Evolutionary conservation across 2,797 vertebrate genomes (phyloP).

Genomic region (Cephalopachus bancanus): DNA sequence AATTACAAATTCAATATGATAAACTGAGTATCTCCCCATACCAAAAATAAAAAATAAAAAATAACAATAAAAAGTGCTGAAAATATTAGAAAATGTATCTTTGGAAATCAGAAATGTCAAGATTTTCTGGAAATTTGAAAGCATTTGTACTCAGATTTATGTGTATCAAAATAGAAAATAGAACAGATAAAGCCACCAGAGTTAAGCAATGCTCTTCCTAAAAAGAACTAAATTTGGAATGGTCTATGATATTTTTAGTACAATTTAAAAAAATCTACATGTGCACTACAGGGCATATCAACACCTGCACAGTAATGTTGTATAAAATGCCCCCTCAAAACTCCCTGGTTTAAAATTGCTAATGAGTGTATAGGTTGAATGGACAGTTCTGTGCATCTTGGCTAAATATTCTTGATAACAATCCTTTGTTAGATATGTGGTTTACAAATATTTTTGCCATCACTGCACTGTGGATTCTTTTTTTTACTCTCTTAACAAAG

Average conservation of each 20-base stretch:
- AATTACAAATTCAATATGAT: neutral
- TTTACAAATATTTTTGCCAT: neutral
- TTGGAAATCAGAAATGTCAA: neutral
- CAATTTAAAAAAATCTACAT: neutral
- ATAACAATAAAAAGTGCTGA: neutral
- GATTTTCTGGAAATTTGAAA: neutral
- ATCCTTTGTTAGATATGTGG: neutral
- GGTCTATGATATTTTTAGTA: neutral
- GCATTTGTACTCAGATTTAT: neutral
- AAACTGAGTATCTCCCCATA: neutral
- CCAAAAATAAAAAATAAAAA: neutral
- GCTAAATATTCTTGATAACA: neutral
- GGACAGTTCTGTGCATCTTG: neutral
- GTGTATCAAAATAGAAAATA: neutral
- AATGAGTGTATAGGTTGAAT: neutral
- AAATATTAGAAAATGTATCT: neutral
- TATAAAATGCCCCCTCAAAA: neutral
- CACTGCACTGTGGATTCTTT: neutral
- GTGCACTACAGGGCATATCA: neutral
- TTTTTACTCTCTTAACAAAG: neutral
- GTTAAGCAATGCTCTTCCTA: neutral
- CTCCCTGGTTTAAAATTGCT: neutral
- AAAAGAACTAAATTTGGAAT: neutral
- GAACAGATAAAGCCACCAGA: neutral
- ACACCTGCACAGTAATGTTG: neutral